Evolutionary conservation across 2,113 vertebrate genomes (phyloP).

Genomic region (Mungos mungo): DNA sequence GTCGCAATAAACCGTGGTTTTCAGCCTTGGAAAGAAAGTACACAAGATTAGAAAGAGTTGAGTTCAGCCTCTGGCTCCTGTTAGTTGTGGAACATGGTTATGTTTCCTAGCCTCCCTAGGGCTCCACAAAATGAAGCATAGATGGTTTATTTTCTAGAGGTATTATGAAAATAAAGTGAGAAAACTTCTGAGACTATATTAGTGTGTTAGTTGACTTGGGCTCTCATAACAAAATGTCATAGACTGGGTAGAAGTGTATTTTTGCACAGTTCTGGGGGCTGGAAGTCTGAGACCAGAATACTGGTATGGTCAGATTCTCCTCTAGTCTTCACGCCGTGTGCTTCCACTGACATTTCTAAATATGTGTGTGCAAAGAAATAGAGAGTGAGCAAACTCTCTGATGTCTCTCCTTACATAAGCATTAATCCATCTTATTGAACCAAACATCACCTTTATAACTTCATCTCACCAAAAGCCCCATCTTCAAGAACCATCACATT

Average conservation of each 20-base stretch:
- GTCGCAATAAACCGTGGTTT: not conserved
- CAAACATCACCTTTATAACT: not conserved
- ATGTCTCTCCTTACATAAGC: not conserved
- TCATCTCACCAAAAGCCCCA: not conserved
- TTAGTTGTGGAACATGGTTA: not conserved
- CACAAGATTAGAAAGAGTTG: not conserved
- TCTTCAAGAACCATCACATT: not conserved
- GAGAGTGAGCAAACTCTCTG: not conserved
- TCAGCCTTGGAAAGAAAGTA: not conserved
- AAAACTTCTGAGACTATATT: not conserved
- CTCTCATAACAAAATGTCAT: not conserved
- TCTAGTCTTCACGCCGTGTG: not conserved
- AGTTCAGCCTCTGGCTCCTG: not conserved
- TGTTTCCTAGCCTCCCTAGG: not conserved
- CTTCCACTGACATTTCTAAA: not conserved
- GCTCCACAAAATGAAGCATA: not conserved
- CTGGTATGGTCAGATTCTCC: not conserved
- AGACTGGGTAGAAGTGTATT: not conserved
- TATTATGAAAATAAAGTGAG: not conserved
- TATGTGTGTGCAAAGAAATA: not conserved
- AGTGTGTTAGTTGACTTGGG: not conserved
- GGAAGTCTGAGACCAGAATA: not conserved
- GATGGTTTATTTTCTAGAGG: not conserved
- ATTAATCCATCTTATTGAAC: not conserved
- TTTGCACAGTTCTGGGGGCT: not conserved